These are phyloP conservation scores for Bostrychus sinensis DNA, from an alignment of 2,113 vertebrate genomes.

Conservation along the genomic window DNA sequence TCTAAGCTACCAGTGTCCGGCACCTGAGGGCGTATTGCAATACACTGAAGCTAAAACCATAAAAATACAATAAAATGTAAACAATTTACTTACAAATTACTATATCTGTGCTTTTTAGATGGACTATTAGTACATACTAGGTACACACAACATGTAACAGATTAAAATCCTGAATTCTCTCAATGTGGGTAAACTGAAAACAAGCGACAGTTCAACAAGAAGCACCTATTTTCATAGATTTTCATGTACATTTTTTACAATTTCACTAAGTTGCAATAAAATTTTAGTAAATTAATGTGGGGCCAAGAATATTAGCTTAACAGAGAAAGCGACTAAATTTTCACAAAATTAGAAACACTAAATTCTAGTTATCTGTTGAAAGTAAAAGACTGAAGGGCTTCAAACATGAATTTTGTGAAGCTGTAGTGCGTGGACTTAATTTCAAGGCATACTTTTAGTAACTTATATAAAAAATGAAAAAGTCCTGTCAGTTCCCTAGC, in stretches of 20 bases:
- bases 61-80: conserved; percentile 14
- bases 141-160: conserved; percentile 33
- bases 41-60: conserved; percentile 21
- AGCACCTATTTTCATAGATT: conserved; percentile 27
- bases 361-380: background rate
- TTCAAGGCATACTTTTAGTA: conserved; percentile 70
- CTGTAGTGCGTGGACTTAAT: conserved; percentile 23
- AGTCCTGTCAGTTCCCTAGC: conserved; percentile 17
- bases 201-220: conserved; percentile 36
- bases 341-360: too few relatives aligned
- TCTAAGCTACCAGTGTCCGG: background rate
- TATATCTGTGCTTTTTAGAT: conserved; percentile 34
- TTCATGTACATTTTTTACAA: conserved; percentile 42
- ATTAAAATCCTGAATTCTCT: conserved; percentile 32
- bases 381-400: conserved; percentile 17
- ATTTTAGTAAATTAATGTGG: conserved; percentile 25
- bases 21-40: conserved; percentile 1
- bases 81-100: conserved; percentile 8
- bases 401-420: conserved; percentile 35
- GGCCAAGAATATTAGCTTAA: conserved; percentile 32
- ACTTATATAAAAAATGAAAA: conserved; percentile 12
- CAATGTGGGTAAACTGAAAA: conserved; percentile 38
- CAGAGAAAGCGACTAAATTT: conserved; percentile 33
- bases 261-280: conserved; percentile 37
- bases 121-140: conserved; percentile 29